Conservation (phyloP, 2,113 vertebrate genomes). For the Carollia perspicillata region DNA sequence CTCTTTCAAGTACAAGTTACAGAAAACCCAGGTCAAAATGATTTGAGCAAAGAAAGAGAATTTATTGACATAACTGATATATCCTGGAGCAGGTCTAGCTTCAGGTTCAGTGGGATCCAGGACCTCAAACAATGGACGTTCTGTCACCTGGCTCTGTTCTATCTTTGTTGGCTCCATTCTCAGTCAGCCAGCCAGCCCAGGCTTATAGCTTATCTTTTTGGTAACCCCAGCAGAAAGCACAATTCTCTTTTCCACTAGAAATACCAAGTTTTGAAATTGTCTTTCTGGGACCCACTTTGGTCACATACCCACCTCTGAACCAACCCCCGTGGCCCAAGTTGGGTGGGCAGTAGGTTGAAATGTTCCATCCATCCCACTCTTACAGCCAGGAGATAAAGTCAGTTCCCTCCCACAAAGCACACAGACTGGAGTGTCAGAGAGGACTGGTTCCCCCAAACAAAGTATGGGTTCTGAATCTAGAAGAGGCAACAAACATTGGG, state of each 20-base stretch:
- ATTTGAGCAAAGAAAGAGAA: not conserved
- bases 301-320: not conserved
- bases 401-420: not conserved
- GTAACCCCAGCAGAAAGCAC: not conserved
- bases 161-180: not conserved
- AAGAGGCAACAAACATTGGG: not conserved
- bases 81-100: not conserved
- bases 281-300: not conserved
- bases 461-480: not conserved
- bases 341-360: not conserved
- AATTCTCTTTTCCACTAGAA: slow-evolving; percentile 23
- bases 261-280: slow-evolving; percentile 2
- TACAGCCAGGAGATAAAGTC: not conserved
- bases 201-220: not conserved
- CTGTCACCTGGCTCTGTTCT: not conserved
- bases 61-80: not conserved
- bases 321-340: not conserved
- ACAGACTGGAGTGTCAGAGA: not conserved
- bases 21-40: slow-evolving; percentile 40
- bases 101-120: slow-evolving; percentile 46
- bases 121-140: not conserved
- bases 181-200: not conserved
- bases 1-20: not conserved
- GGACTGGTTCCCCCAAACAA: not conserved
- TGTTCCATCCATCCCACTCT: not conserved